Percentiles rank a stretch among this genome's conserved stretches.
Evolutionary conservation across 2,888 invertebrate species (phyloP).

Genomic region (Tachina fera): DNA sequence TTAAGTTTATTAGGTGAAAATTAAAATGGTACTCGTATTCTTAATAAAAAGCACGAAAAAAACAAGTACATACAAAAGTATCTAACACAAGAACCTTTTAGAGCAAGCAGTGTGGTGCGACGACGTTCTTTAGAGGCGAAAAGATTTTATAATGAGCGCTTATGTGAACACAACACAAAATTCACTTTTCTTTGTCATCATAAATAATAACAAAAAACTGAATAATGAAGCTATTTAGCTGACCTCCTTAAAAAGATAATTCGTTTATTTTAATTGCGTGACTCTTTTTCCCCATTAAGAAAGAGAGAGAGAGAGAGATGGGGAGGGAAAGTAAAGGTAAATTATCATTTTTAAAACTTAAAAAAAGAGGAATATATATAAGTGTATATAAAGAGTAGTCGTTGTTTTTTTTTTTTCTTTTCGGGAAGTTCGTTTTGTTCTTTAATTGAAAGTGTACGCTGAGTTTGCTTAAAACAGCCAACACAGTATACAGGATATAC

Average conservation of each 20-base stretch:
- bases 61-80: not conserved
- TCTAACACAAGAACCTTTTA: not conserved
- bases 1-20: no score
- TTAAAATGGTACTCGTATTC: not conserved
- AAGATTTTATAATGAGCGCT: constrained; percentile 35
- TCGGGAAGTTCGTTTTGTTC: constrained; percentile 24
- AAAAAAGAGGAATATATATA: constrained; percentile 43
- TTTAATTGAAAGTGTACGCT: constrained; percentile 20
- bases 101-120: not conserved
- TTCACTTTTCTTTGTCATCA: constrained; percentile 45
- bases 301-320: not conserved
- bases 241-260: constrained; percentile 41
- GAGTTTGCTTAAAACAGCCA: constrained; percentile 57
- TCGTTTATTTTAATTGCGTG: constrained; percentile 60
- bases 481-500: constrained; percentile 35
- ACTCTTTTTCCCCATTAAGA: constrained; percentile 22
- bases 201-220: constrained; percentile 39
- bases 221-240: not conserved
- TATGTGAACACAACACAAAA: constrained; percentile 24
- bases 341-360: constrained; percentile 21
- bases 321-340: not conserved
- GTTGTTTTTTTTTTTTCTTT: constrained; percentile 39
- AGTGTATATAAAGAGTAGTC: constrained; percentile 41
- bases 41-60: not conserved
- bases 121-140: not conserved